Evolutionary conservation across 2,797 vertebrate genomes (phyloP).

Genomic region (Xenentodon cancila): DNA sequence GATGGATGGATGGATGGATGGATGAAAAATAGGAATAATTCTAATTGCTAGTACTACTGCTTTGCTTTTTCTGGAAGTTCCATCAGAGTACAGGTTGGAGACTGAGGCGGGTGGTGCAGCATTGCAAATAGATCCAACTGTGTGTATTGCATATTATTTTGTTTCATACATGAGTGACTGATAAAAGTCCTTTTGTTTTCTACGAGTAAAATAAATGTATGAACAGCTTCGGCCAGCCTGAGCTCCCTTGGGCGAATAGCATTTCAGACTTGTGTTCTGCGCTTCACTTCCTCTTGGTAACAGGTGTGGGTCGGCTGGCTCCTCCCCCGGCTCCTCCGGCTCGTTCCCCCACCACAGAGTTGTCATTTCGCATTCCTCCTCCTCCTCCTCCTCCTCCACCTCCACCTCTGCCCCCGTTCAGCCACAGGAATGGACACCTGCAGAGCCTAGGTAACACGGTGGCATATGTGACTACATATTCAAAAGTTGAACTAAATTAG

Average conservation of each 20-base stretch:
- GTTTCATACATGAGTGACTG: no score
- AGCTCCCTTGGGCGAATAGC: background rate
- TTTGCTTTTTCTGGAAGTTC: background rate
- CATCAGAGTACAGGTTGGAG: background rate
- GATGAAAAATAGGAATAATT: no score
- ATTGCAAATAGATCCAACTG: background rate
- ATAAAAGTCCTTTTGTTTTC: background rate
- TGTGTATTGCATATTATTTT: background rate
- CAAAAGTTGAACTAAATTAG: background rate
- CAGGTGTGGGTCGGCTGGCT: conserved; percentile 83
- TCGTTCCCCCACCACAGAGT: conserved; percentile 91
- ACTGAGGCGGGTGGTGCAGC: background rate
- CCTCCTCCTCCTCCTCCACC: conserved; percentile 50
- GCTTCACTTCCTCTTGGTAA: conserved; percentile 14
- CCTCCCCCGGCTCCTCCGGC: conserved; percentile 92
- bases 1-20: no score
- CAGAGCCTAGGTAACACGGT: conserved; percentile 83
- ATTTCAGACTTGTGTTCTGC: background rate
- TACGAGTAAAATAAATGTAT: background rate
- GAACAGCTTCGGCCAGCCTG: background rate
- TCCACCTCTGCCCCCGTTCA: conserved; percentile 63
- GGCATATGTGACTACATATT: background rate
- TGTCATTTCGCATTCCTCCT: conserved; percentile 88
- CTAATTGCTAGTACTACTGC: no score
- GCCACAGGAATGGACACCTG: conserved; percentile 86